Evolutionary conservation across 2,888 invertebrate genomes (phyloP).

Genomic region (Bedellia somnulentella): DNA sequence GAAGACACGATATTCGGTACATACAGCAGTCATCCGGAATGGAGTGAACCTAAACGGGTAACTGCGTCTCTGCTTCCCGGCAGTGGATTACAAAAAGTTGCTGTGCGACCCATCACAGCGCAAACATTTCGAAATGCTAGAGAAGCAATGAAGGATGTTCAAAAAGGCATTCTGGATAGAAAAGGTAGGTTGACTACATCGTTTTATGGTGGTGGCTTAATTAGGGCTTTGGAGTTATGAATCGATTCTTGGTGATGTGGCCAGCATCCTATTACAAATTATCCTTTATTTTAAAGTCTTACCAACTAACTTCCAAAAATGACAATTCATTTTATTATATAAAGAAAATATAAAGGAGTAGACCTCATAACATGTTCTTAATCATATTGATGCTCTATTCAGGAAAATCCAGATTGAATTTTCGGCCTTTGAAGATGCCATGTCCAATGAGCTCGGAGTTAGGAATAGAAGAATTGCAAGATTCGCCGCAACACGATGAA

Average conservation of each 20-base stretch:
- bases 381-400: too few relatives aligned
- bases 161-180: slow-evolving; percentile 19
- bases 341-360: too few relatives aligned
- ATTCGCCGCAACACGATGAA: slow-evolving; percentile 33
- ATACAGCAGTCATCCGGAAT: slow-evolving; percentile 29
- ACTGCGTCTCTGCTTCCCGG: slow-evolving; percentile 40
- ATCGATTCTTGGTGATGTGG: too few relatives aligned
- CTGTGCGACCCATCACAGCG: slow-evolving; percentile 31
- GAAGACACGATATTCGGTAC: slow-evolving; percentile 26
- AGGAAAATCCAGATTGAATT: slow-evolving; percentile 24
- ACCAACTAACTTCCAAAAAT: too few relatives aligned
- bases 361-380: too few relatives aligned
- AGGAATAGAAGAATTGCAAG: slow-evolving; percentile 33
- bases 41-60: slow-evolving; percentile 36
- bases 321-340: too few relatives aligned
- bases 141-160: slow-evolving; percentile 26
- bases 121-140: slow-evolving; percentile 25
- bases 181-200: slow-evolving; percentile 22
- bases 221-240: too few relatives aligned
- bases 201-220: too few relatives aligned
- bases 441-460: too few relatives aligned
- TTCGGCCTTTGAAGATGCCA: slow-evolving; percentile 39
- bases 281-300: too few relatives aligned
- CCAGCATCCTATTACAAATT: too few relatives aligned
- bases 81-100: slow-evolving; percentile 41